Percentiles rank a stretch among this genome's conserved stretches.
These are phyloP conservation scores for Kryptopterus vitreolus DNA, from an alignment of 2,797 vertebrate genomes.

Conservation along the genomic window DNA sequence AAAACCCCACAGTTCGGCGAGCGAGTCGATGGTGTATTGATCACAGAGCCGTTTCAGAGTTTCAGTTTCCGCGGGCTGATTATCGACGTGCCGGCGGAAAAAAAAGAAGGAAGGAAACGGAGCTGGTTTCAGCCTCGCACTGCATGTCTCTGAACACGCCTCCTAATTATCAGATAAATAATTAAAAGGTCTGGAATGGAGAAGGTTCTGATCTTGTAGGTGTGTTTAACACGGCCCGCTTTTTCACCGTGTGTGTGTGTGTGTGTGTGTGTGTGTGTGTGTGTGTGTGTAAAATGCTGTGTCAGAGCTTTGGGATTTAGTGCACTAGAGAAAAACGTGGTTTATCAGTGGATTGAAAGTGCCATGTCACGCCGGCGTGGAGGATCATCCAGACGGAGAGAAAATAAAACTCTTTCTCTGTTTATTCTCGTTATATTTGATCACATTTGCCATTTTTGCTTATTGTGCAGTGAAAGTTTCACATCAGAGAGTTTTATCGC, in stretches of 20 bases:
- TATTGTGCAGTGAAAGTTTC: too few relatives aligned
- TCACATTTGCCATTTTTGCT: too few relatives aligned
- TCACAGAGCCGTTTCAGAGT: slow-evolving; percentile 58
- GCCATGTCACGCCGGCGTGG: not conserved
- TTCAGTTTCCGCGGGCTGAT: slow-evolving; percentile 53
- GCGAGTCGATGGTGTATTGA: slow-evolving; percentile 65
- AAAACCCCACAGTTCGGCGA: slow-evolving; percentile 55
- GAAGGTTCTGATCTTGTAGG: slow-evolving; percentile 22
- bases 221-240: slow-evolving; percentile 26
- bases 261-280: not conserved
- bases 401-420: not conserved
- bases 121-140: slow-evolving; percentile 48
- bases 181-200: slow-evolving; percentile 37
- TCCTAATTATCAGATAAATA: slow-evolving; percentile 51
- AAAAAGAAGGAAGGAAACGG: too few relatives aligned
- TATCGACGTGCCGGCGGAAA: slow-evolving; percentile 63
- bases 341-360: not conserved
- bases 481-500: too few relatives aligned
- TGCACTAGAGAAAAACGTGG: not conserved
- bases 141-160: slow-evolving; percentile 22
- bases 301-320: not conserved
- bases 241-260: too few relatives aligned
- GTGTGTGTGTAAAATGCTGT: not conserved
- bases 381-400: not conserved
- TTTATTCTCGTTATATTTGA: too few relatives aligned